Evolutionary conservation across 1,140 invertebrate genomes (phyloP), one percentile per base, ranked within the genome.

Genomic region (Papilio polyxenes): DNA sequence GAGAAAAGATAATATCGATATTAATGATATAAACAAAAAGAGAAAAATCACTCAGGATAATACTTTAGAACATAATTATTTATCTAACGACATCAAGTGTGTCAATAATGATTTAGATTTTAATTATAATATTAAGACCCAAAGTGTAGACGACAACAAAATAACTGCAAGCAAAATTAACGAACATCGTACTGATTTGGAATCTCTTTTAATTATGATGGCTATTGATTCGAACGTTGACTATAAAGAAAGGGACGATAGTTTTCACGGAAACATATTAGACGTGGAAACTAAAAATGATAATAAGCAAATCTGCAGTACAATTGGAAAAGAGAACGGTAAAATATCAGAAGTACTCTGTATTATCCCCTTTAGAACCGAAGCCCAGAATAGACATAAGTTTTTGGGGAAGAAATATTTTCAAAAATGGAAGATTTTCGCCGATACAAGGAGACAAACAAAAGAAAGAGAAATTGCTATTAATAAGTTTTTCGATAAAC

Each of bases 401-500:
- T 83, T 85, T 75, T 48, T 92, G 49, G 75, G 80, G 13, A 89
- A 84, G 59, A 94, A 93, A 83, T 92, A 90, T 87, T 65, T 87
- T 9, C 59, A 80, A 23, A 89, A 90, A 85, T 93, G 92, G 92
- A 86, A 85, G 79, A 49, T 76, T 15, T 89, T 87, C 76, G 84
- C 89, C 1, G 80, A 79, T 8, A 85, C 72, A 72, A 88, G 78
- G 79, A 83, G 69, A 82, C 87, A 89, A 86, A 89, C 86, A 77
- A 87, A 69, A 80, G 84, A 90, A 81, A 90, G 92, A 81, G 85
- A 90, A 84, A 84, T 85, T 80, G 86, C 85, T 40, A 80, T 94
- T 20, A 87, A 92, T 62, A 89, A 86, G 15, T 94, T 94, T 89
- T 91, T 94, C 75, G 87, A 93, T 40, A 93, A 91, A 87, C 82